Percentiles rank a stretch among this genome's conserved stretches.
phyloP scores from a whole-genome alignment of 2,113 vertebrate genomes.

The Phrynosoma platyrhinos region DNA sequence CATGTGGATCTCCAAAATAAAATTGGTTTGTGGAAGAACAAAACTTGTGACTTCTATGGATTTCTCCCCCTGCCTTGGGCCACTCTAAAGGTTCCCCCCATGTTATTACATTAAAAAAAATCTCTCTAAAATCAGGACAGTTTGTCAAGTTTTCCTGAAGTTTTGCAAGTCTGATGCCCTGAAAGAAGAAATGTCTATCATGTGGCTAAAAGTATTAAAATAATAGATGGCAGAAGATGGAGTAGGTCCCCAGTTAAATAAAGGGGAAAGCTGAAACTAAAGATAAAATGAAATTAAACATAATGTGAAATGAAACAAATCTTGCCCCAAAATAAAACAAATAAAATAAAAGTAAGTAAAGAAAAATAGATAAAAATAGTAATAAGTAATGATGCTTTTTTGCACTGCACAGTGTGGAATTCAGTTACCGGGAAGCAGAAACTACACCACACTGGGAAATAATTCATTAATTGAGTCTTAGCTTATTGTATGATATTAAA shows the following conservation, averaged over 20 bases:
- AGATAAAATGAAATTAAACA: background rate
- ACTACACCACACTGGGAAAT: background rate
- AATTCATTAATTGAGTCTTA: background rate
- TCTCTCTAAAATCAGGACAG: background rate
- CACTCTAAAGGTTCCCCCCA: too few relatives aligned
- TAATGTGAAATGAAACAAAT: background rate
- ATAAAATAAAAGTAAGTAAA: background rate
- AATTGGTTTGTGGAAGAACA: too few relatives aligned
- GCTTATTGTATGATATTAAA: background rate
- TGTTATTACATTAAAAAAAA: too few relatives aligned
- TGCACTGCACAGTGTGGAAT: background rate
- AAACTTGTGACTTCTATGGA: too few relatives aligned
- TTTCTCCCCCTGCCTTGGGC: too few relatives aligned
- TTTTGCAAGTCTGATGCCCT: background rate
- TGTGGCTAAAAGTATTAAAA: background rate
- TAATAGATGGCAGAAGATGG: background rate
- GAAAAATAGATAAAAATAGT: background rate
- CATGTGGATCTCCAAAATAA: too few relatives aligned
- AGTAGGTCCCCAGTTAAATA: background rate
- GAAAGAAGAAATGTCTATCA: background rate
- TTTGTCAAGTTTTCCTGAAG: background rate
- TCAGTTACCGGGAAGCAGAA: background rate
- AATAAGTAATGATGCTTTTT: background rate
- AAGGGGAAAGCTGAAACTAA: background rate
- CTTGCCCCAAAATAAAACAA: too few relatives aligned